Base-by-base conservation (phyloP, 1,140 invertebrate genomes). In the Wiebesia pumilae region DNA sequence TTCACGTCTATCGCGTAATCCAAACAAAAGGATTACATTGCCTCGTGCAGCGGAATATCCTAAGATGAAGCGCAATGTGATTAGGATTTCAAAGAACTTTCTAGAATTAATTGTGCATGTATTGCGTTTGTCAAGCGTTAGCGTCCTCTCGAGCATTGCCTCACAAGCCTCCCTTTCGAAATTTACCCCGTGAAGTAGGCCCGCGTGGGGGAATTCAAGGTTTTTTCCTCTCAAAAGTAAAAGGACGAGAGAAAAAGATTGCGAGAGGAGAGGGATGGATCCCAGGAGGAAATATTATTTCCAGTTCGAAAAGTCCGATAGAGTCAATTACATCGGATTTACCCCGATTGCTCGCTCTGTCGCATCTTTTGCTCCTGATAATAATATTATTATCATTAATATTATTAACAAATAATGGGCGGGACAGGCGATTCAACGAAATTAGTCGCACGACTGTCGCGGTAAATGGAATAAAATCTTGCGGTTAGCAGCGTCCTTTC, bases 241-340 rank as follows among this genome's bases (percentile, higher is more conserved):
- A 21, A 62, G 7, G 54, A 38, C 1, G 19, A n/a, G 21, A 62
- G 33, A 58, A 10, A 62, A 35, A 51, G 21, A 38, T 14, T 6
- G 14, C 30, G 21, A 30, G 47, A 51, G 77, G 21, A 33, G 38
- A 40, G 24, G 24, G 16, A 71, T 38, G 19, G 33, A 71, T 71
- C 69, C 69, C 69, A 71, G 6, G 69, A 71, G 21, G 16, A 71
- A 71, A 71, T 71, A 71, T 71, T 71, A 71, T 71, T 71, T 38
- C 40, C 40, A 71, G 6, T 71, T 69, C 30, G 30, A 71, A 71
- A 71, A 71, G 16, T 38, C 19, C 35, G 21, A 21, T 71, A 71
- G 3, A 40, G 71, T 75, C 40, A 75, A 75, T 75, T 43, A 75
- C 9, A 27, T n/a, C 3, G 21, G 38, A 75, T 75, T 75, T 43